phyloP scores from a whole-genome alignment of 2,797 vertebrate species.

The Acomys russatus region DNA sequence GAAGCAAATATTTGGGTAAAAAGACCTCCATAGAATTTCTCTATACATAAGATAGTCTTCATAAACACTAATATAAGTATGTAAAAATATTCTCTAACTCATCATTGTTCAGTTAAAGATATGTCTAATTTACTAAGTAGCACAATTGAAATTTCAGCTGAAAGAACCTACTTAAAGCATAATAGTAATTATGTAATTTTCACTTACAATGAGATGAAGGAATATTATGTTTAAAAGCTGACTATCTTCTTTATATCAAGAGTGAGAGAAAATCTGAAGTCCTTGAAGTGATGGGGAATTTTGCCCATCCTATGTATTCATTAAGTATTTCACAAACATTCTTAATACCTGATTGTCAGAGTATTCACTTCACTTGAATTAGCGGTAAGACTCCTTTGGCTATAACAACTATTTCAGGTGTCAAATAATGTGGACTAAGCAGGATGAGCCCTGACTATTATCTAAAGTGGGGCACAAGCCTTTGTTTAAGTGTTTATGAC shows the following conservation, averaged over 20 bases:
- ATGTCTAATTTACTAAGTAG: slow-evolving; percentile 33
- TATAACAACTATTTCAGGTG: neutral
- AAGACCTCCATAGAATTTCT: slow-evolving; percentile 41
- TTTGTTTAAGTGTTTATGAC: slow-evolving; percentile 26
- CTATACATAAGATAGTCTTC: slow-evolving; percentile 64
- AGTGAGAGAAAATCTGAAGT: neutral
- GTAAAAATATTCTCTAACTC: slow-evolving; percentile 51
- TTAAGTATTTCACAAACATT: slow-evolving; percentile 8
- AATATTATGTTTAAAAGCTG: neutral
- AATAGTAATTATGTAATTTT: slow-evolving; percentile 13
- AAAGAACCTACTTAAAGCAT: neutral
- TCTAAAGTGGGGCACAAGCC: neutral
- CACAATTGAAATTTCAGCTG: slow-evolving; percentile 46
- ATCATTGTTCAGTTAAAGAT: slow-evolving; percentile 11
- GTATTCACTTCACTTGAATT: neutral
- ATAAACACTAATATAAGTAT: slow-evolving; percentile 35
- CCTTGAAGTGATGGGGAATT: neutral
- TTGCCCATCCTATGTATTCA: neutral
- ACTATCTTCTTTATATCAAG: neutral
- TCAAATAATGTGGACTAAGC: slow-evolving; percentile 6
- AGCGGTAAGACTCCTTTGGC: neutral
- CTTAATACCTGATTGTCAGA: neutral
- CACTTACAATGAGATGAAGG: neutral
- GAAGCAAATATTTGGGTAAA: slow-evolving; percentile 66
- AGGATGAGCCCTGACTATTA: neutral